These are phyloP conservation scores for Pampusana beccarii DNA, from an alignment of 2,113 vertebrate genomes.

Conservation along the genomic window DNA sequence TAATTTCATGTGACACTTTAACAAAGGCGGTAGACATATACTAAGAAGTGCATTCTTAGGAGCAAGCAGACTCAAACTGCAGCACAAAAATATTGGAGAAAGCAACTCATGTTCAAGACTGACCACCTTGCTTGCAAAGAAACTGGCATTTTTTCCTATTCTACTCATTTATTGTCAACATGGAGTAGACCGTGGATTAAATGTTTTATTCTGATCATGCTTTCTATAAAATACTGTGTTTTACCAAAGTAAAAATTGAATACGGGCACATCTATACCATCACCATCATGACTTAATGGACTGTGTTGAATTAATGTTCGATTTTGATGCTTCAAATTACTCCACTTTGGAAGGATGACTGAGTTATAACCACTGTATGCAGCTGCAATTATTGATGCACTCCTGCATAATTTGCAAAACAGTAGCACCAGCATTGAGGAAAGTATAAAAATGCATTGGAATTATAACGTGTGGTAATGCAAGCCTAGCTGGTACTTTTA, in stretches of 20 bases:
- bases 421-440: background rate
- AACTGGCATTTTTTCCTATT: background rate
- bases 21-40: background rate
- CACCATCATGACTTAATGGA: background rate
- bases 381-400: background rate
- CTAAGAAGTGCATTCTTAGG: background rate
- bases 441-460: background rate
- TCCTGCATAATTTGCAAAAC: background rate
- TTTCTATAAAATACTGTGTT: background rate
- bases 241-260: background rate
- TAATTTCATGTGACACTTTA: background rate
- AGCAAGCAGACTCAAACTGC: background rate
- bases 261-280: background rate
- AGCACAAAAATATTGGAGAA: background rate
- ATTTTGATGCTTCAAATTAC: background rate
- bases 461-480: constrained; percentile 27
- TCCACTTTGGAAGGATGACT: background rate
- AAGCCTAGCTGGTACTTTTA: constrained; percentile 29
- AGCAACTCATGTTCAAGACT: background rate
- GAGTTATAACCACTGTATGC: background rate
- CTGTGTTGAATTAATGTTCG: background rate
- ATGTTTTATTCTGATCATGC: background rate
- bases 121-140: background rate
- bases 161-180: background rate
- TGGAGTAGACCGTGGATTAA: background rate